Base-by-base conservation (phyloP, 1,140 invertebrate species). In the Amphibalanus amphitrite region DNA sequence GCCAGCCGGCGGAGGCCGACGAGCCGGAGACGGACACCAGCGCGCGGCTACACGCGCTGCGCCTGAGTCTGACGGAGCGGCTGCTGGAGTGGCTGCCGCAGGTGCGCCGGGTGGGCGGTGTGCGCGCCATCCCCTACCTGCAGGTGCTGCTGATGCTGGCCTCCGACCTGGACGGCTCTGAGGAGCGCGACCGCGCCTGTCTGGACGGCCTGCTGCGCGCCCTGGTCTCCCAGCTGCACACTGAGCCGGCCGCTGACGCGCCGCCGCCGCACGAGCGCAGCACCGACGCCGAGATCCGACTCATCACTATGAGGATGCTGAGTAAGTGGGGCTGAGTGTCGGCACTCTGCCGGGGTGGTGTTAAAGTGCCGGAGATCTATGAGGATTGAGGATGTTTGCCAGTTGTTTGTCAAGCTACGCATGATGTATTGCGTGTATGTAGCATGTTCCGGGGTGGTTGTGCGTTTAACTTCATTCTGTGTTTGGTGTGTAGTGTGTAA, bases 91-190 rank as follows among this genome's bases (percentile, higher is more conserved):
- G 86, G 74, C 80, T 90, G 64, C 84, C 86, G 0, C 79, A 84
- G 73, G 78, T 89, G 13, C 82, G 82, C 59, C 80, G 85, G 71
- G 83, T 87, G 70, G 82, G 86, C 65, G 95, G 95, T 17, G 86
- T 93, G 1, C 83, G 91, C 71, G 87, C 90, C 20, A 93, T 97
- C 79, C 94, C 95, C 0, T 91, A 91, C 73, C 87, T 95, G 4
- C 75, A 91, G 89, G 90, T 93, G 6, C 82, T 97, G 4, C 82
- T 96, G 8, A 94, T 96, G 88, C 82, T 97, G 33, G 92, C 92
- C 6, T 88, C 88, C 67, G 93, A 97, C 80, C 82, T 97, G 15
- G 92, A 95, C 80, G 88, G 88, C 4, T 87, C 87, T 76, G 87
- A 89, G 23, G 91, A 93, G 74, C 85, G 86, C 68, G 92, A 95